Evolutionary conservation across 2,113 vertebrate genomes (phyloP).

Genomic region (Pungitius pungitius): DNA sequence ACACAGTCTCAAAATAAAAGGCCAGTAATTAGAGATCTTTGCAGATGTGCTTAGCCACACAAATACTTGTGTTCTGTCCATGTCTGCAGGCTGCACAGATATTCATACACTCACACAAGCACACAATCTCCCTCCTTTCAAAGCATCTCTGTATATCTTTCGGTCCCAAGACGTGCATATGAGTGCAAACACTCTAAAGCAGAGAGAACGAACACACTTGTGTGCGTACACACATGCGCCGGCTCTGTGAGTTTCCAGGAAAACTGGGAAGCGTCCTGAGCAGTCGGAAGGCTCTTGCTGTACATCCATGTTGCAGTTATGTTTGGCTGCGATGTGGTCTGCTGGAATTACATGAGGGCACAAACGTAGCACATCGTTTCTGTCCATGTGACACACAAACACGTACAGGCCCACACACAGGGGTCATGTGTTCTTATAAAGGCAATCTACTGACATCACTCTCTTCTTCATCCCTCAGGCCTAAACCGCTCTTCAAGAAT

Average conservation of each 20-base stretch:
- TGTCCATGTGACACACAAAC: neutral
- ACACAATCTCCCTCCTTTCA: slow-evolving; percentile 14
- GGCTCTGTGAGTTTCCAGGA: slow-evolving; percentile 24
- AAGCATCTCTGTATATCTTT: slow-evolving; percentile 25
- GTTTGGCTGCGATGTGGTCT: slow-evolving; percentile 49
- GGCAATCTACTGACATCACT: neutral
- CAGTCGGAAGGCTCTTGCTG: slow-evolving; percentile 47
- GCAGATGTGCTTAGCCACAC: neutral
- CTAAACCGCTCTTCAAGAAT: neutral
- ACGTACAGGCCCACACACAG: neutral
- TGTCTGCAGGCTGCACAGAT: neutral
- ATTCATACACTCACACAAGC: slow-evolving; percentile 8
- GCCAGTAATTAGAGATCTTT: neutral
- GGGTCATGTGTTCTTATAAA: neutral
- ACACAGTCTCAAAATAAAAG: neutral
- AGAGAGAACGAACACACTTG: neutral
- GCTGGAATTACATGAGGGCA: slow-evolving; percentile 24
- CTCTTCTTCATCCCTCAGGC: neutral
- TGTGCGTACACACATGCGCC: neutral
- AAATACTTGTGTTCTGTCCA: neutral
- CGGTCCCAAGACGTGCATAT: neutral
- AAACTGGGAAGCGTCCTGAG: slow-evolving; percentile 45
- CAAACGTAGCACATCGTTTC: neutral
- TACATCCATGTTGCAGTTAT: slow-evolving; percentile 58
- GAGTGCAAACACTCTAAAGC: slow-evolving; percentile 12